phyloP scores from a whole-genome alignment of 2,113 vertebrate species.

The Oreochromis spilurus region DNA sequence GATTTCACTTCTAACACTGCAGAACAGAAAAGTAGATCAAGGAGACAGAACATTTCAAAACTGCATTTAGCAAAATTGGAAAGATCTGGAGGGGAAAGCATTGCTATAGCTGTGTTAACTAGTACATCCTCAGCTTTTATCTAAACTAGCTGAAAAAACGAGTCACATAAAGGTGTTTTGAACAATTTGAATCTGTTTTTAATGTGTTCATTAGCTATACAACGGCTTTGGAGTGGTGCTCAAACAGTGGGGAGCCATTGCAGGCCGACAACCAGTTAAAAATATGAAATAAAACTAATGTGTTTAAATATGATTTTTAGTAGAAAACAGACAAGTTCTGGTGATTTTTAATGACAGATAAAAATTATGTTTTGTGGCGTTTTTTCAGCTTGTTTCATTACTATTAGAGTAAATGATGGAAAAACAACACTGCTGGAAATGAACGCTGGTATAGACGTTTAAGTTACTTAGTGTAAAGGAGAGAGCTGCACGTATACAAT shows the following conservation, averaged over 20 bases:
- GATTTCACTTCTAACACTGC: neutral
- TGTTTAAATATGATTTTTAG: neutral
- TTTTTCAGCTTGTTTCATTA: neutral
- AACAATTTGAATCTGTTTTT: neutral
- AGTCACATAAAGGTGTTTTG: neutral
- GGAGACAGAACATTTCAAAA: neutral
- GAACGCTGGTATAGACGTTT: neutral
- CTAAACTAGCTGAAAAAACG: neutral
- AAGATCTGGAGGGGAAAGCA: neutral
- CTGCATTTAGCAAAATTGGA: neutral
- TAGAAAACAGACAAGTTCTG: neutral
- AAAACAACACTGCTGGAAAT: neutral
- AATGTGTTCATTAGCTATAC: neutral
- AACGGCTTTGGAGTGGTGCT: rapidly evolving
- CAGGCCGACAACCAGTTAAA: neutral
- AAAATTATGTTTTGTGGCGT: rapidly evolving
- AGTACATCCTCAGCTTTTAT: neutral
- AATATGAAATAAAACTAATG: neutral
- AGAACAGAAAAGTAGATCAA: neutral
- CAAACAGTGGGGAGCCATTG: rapidly evolving
- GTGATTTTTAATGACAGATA: neutral
- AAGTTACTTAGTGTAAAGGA: neutral
- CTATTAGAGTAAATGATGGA: neutral
- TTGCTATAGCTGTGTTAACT: neutral
- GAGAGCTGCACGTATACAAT: neutral